These are phyloP conservation scores for Oryzias woworae DNA, from an alignment of 2,113 vertebrate genomes.

Conservation along the genomic window DNA sequence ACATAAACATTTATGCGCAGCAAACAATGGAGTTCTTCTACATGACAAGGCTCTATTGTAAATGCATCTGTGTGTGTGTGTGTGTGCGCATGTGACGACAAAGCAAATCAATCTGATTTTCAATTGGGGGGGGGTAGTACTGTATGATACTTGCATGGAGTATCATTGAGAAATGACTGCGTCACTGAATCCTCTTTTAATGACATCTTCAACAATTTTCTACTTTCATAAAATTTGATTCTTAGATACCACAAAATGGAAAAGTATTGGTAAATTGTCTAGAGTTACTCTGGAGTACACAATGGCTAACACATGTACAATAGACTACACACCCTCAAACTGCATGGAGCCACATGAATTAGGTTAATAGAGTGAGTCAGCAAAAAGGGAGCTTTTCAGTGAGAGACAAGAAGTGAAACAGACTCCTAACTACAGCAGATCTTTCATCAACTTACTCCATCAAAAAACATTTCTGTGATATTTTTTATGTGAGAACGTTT, in stretches of 20 bases:
- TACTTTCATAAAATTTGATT: constrained; percentile 7
- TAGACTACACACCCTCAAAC: constrained; percentile 31
- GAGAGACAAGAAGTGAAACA: constrained; percentile 14
- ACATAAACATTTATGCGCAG: constrained; percentile 58
- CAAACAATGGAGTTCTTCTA: constrained; percentile 64
- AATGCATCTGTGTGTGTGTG: background rate
- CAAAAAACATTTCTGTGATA: too few relatives aligned
- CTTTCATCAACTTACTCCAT: background rate
- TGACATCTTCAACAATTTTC: background rate
- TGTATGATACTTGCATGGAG: constrained; percentile 14
- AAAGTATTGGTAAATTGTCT: background rate
- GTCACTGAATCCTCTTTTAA: background rate
- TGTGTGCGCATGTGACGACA: constrained; percentile 22
- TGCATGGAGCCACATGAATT: constrained; percentile 40
- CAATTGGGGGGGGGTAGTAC: too few relatives aligned
- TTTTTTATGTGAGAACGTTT: background rate
- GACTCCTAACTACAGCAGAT: constrained; percentile 10
- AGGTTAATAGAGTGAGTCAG: constrained; percentile 66
- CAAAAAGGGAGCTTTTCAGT: constrained; percentile 36
- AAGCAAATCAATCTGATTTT: constrained; percentile 48
- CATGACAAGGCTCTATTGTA: constrained; percentile 46
- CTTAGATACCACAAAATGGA: background rate
- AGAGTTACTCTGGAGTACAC: constrained; percentile 14
- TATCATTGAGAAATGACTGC: constrained; percentile 22
- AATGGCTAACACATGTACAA: constrained; percentile 38